These are phyloP conservation scores for Macropus fuliginosus DNA, from an alignment of 2,797 vertebrate species.

Conservation along the genomic window DNA sequence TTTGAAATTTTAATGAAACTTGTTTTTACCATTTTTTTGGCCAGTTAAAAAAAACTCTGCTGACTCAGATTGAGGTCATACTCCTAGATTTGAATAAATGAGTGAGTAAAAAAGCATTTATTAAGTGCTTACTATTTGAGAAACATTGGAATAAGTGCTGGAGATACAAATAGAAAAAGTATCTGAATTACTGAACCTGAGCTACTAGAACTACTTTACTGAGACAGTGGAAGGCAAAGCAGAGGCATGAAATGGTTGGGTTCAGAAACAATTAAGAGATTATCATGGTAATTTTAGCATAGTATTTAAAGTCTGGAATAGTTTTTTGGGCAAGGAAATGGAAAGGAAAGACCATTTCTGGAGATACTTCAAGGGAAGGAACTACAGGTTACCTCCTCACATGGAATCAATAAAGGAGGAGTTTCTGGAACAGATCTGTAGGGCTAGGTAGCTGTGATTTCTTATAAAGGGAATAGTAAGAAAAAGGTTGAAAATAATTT, in stretches of 20 bases:
- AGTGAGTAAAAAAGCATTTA: no score
- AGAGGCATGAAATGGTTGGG: not conserved
- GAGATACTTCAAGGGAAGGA: conserved; percentile 15
- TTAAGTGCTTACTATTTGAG: no score
- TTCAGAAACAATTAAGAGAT: not conserved
- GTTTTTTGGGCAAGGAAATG: not conserved
- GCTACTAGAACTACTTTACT: no score
- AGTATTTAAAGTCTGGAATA: not conserved
- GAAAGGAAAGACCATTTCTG: not conserved
- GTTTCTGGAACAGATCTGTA: not conserved
- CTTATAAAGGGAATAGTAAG: not conserved
- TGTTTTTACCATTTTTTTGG: not conserved
- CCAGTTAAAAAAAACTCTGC: no score
- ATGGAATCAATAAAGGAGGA: not conserved
- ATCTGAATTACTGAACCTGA: no score
- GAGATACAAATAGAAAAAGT: no score
- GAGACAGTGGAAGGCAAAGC: no score
- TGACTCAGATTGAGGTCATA: no score
- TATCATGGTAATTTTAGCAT: not conserved
- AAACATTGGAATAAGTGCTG: no score
- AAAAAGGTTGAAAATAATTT: conserved; percentile 39
- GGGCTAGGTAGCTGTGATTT: conserved; percentile 10
- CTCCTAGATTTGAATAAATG: no score
- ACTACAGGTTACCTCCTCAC: not conserved
- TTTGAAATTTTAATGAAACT: conserved; percentile 55